Conservation (phyloP, 2,113 vertebrate genomes). For the Lophius piscatorius region DNA sequence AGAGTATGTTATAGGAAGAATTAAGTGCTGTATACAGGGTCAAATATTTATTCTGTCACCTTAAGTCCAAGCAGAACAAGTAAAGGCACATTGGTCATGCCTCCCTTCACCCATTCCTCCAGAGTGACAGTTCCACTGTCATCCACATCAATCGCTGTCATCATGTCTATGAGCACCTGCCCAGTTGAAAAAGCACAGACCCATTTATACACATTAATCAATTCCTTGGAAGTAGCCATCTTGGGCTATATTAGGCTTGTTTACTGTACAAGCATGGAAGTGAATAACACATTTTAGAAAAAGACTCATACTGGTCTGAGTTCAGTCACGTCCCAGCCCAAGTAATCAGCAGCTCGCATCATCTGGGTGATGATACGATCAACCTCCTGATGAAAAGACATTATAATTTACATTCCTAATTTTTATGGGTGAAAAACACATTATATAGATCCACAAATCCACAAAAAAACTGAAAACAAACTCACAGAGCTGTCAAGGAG, state of each 20-base stretch:
- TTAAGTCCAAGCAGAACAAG: conserved; percentile 92
- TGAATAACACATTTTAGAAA: background rate
- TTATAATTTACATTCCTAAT: conserved; percentile 6
- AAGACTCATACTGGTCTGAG: conserved; percentile 85
- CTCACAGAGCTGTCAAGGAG: conserved; percentile 92
- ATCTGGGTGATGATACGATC: conserved; percentile 93
- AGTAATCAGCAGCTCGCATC: conserved; percentile 93
- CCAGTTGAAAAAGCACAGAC: conserved; percentile 1
- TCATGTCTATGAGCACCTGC: conserved; percentile 93
- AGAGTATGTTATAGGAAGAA: background rate
- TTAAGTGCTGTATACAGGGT: background rate
- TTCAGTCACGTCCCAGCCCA: conserved; percentile 93
- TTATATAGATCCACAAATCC: background rate
- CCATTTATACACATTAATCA: background rate
- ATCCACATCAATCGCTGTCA: conserved; percentile 90
- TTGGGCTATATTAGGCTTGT: background rate
- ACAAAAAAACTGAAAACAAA: conserved; percentile 6
- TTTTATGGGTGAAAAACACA: background rate
- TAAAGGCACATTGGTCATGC: conserved; percentile 89
- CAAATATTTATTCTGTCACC: conserved; percentile 61
- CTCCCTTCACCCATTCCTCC: conserved; percentile 91
- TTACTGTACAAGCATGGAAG: background rate
- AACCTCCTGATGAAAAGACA: conserved; percentile 84
- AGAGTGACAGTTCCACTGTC: conserved; percentile 87
- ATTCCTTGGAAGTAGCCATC: no score